These are phyloP conservation scores for Dyspetes luteomarginatus DNA, from an alignment of 2,888 invertebrate species.

Conservation along the genomic window DNA sequence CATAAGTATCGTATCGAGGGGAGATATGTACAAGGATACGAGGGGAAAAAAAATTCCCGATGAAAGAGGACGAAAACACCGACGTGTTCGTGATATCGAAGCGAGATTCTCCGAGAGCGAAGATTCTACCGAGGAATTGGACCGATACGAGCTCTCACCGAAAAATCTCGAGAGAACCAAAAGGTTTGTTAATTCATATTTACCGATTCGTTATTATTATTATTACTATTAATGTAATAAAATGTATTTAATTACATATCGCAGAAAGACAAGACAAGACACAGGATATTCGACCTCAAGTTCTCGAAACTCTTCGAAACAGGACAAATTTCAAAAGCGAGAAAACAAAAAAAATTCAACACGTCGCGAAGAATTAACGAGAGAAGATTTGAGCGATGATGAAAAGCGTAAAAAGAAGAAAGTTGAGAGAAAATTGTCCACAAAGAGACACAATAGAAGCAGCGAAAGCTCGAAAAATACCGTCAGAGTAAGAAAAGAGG, in stretches of 20 bases:
- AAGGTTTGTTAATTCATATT: conserved; percentile 57
- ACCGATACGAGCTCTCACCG: conserved; percentile 75
- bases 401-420: conserved; percentile 63
- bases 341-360: conserved; percentile 71
- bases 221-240: background rate
- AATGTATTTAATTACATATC: background rate
- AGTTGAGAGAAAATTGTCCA: conserved; percentile 55
- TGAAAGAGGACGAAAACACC: conserved; percentile 67
- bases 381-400: conserved; percentile 69
- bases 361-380: conserved; percentile 68
- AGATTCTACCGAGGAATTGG: conserved; percentile 75
- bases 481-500: conserved; percentile 59
- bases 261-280: conserved; percentile 85
- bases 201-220: too few species aligned
- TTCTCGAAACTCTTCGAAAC: conserved; percentile 85
- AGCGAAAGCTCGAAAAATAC: conserved; percentile 52
- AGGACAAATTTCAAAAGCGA: conserved; percentile 71
- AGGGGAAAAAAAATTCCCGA: conserved; percentile 64
- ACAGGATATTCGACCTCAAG: conserved; percentile 89
- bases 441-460: conserved; percentile 65
- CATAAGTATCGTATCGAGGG: conserved; percentile 79
- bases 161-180: conserved; percentile 65
- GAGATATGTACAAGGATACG: conserved; percentile 70
- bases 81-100: conserved; percentile 69
- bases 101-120: conserved; percentile 73